A percentile compares a stretch with the other conserved stretches of the same genome.
Conservation (phyloP, 2,113 vertebrate species). For the Austrofundulus limnaeus region DNA sequence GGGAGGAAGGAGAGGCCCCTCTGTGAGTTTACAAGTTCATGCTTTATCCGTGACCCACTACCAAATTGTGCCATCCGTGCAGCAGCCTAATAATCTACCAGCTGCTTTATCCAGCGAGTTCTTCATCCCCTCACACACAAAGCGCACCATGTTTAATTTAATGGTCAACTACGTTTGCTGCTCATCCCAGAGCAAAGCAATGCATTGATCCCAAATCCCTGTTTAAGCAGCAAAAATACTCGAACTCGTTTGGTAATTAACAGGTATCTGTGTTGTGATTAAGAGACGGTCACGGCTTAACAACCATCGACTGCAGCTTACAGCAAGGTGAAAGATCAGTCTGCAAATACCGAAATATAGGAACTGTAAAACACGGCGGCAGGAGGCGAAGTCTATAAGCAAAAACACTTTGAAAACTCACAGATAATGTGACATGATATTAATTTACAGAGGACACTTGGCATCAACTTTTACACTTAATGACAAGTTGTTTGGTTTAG, state of each 20-base stretch:
- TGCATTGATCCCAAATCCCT: slow-evolving; percentile 75
- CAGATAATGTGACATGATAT: background rate
- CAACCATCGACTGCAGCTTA: slow-evolving; percentile 77
- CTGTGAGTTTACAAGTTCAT: slow-evolving; percentile 83
- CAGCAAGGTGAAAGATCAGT: slow-evolving; percentile 71
- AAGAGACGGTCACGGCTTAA: slow-evolving; percentile 75
- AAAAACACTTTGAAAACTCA: background rate
- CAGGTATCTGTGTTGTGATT: slow-evolving; percentile 82
- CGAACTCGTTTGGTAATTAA: slow-evolving; percentile 81
- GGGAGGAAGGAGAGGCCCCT: slow-evolving; percentile 63
- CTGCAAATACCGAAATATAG: slow-evolving; percentile 55
- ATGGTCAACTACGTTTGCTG: slow-evolving; percentile 56
- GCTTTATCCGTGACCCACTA: slow-evolving; percentile 80
- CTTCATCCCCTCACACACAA: slow-evolving; percentile 28
- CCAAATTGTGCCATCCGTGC: slow-evolving; percentile 70
- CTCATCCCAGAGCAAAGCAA: slow-evolving; percentile 55
- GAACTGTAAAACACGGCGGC: slow-evolving; percentile 29
- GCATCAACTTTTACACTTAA: slow-evolving; percentile 11
- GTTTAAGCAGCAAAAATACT: slow-evolving; percentile 79
- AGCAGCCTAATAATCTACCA: slow-evolving; percentile 76
- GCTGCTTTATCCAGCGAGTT: slow-evolving; percentile 63
- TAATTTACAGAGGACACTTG: background rate
- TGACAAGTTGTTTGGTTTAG: slow-evolving; percentile 20
- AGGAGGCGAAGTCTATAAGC: background rate
- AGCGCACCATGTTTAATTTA: slow-evolving; percentile 68